Evolutionary conservation across 2,113 vertebrate genomes (phyloP), one percentile per base, ranked within the genome.

Genomic region (Zosterops borbonicus): DNA sequence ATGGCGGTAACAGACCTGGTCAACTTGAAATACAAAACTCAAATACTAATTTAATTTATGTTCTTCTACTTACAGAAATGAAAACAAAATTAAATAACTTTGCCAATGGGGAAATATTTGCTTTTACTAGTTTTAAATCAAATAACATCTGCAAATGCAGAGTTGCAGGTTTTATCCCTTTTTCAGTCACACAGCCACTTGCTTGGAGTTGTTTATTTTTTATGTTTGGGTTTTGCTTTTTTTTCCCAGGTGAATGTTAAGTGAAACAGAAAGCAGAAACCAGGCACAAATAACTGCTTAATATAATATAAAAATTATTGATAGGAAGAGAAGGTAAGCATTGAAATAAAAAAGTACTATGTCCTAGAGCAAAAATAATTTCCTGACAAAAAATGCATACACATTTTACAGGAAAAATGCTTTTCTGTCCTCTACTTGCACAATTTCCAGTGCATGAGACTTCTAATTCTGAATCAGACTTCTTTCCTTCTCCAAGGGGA

Each of bases 41-140:
- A 3, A 94, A 96, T 29, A 24, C 35, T 86, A 53, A 92, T 93
- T 89, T 83, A 88, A 88, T 94, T 90, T 92, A 81, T 80, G 70
- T 64, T 79, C 74, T 53, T 81, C 56, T 88, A 53, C 76, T 81
- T 79, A 78, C 47, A 93, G 76, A 96, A 97, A 87, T 80, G 37
- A 64, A 86, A 83, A 55, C 67, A 96, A 96, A 97, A 97, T 96
- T 59, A 94, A 96, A 64, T 95, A 96, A 95, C 71, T 91, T 84
- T 22, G 78, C 73, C 35, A 71, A 31, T 16, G 24, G 82, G 71
- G 89, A 94, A 97, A 82, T 47, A 69, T 84, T 31, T 80, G 87
- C 47, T 96, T 95, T 92, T 92, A 79, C 41, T 86, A 95, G 60
- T 84, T 42, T 55, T 90, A 96, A 96, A 96, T 96, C 63, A 94